Percentiles rank a stretch among this genome's conserved stretches.
Evolutionary conservation across 2,888 invertebrate species (phyloP).

Genomic region (Emmelina monodactyla): DNA sequence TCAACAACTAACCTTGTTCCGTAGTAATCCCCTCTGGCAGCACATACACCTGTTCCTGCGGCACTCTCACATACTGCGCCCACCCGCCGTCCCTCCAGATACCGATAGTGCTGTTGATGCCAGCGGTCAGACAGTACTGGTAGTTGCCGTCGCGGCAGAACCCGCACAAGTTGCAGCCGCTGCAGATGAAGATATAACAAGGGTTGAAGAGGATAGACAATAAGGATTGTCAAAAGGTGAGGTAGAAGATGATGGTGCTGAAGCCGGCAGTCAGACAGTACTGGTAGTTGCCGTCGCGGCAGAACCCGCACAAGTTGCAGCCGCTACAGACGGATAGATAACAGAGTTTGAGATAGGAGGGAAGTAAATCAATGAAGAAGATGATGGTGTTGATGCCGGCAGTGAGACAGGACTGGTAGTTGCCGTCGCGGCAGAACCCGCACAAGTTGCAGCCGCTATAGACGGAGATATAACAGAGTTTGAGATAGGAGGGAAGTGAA

Average conservation of each 20-base stretch:
- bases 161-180: slow-evolving; percentile 68
- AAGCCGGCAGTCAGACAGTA: slow-evolving; percentile 69
- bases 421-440: slow-evolving; percentile 66
- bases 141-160: slow-evolving; percentile 70
- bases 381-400: slow-evolving; percentile 71
- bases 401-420: slow-evolving; percentile 69
- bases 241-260: too few relatives aligned
- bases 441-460: slow-evolving; percentile 72
- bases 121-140: slow-evolving; percentile 69
- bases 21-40: slow-evolving; percentile 63
- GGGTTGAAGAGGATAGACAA: too few relatives aligned
- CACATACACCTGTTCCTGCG: slow-evolving; percentile 68
- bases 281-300: slow-evolving; percentile 71
- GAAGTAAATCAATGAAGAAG: too few relatives aligned
- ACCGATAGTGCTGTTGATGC: slow-evolving; percentile 70
- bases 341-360: too few relatives aligned
- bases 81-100: slow-evolving; percentile 74
- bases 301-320: slow-evolving; percentile 68
- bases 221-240: too few relatives aligned
- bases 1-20: slow-evolving; percentile 72
- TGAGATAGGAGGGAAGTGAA: too few relatives aligned
- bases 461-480: too few relatives aligned
- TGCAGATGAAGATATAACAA: slow-evolving; percentile 26
- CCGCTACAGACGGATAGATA: too few relatives aligned
- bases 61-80: slow-evolving; percentile 70